Conservation (phyloP, 2,888 invertebrate species). For the Morpho achilles region DNA sequence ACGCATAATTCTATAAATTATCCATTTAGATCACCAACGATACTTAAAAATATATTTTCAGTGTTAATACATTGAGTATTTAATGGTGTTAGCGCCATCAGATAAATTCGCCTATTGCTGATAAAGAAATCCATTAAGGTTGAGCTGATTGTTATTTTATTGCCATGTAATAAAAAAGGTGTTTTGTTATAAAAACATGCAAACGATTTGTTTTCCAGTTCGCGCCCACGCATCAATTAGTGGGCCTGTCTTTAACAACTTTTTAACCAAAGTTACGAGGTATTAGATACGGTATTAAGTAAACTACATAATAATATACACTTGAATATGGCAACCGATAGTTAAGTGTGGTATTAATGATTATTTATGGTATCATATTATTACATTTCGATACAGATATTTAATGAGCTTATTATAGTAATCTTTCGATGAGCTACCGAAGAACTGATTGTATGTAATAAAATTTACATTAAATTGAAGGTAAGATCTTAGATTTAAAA, state of each 20-base stretch:
- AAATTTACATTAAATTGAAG: too few relatives aligned
- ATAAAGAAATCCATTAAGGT: too few relatives aligned
- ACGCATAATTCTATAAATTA: too few relatives aligned
- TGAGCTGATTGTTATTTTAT: too few relatives aligned
- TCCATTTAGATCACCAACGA: too few relatives aligned
- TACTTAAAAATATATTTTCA: too few relatives aligned
- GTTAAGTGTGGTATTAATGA: constrained; percentile 4
- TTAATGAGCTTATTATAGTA: constrained; percentile 1
- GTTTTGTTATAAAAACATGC: constrained; percentile 4
- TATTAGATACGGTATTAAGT: constrained; percentile 1
- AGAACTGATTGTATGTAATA: too few relatives aligned
- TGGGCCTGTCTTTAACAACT: constrained; percentile 1
- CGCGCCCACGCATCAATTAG: constrained; percentile 5
- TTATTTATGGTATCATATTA: not conserved
- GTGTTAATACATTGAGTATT: too few relatives aligned
- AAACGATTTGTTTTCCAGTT: constrained; percentile 8
- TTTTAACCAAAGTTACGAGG: constrained; percentile 4
- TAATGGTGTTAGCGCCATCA: too few relatives aligned
- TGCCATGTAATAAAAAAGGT: not conserved
- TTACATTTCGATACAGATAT: not conserved
- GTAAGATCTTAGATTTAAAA: too few relatives aligned
- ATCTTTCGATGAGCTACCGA: not conserved
- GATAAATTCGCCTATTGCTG: too few relatives aligned
- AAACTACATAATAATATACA: constrained; percentile 7
- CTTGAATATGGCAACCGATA: constrained; percentile 2